Base-by-base conservation (phyloP, 2,888 invertebrate species). In the Orchesella flavescens region DNA sequence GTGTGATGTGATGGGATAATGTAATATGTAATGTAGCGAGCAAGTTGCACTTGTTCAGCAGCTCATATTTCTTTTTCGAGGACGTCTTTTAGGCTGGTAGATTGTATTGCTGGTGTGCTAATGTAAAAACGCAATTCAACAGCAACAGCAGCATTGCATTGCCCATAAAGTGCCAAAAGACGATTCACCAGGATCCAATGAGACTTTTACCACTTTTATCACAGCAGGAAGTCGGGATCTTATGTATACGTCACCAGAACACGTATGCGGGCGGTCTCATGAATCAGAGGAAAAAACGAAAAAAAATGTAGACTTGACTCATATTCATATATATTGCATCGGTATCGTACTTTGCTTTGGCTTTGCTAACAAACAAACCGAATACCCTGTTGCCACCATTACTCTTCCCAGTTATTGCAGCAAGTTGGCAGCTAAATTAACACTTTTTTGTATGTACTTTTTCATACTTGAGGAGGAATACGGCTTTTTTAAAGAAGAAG, bases 121-220 rank as follows among this genome's bases (percentile, higher is more conserved):
- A 7, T 34, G 7, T 34, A 7, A 7, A 4, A 34, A n/a, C n/a
- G n/a, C 7, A 34, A 34, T 34, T 2, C 34, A 34, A 34, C 34
- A 34, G 34, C 34, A 34, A 34, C 34, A 4, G n/a, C 34, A 34
- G 34, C 34, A 7, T 4, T 34, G 34, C n/a, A 17, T 19, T 13
- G 15, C 13, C 23, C 17, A 73, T 73, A 49, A 49, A 49, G 15
- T 73, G 61, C 72, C n/a, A 55, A 59, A 44, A 61, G 59, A 34
- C 59, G 34, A 21, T 53, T 4, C 74, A 74, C 59, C 55, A 69
- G 68, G 73, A 68, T 63, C 44, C 72, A 83, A 83, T 83, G 82
- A 76, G 71, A 83, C 82, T 83, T 83, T 83, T 83, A 83, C 82
- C 76, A 83, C 82, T 83, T 81, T 83, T 83, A 83, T 83, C 82